A percentile compares a stretch with the other conserved stretches of the same genome.
phyloP scores from a whole-genome alignment of 1,140 invertebrate species.

The Zaprionus ornatus region DNA sequence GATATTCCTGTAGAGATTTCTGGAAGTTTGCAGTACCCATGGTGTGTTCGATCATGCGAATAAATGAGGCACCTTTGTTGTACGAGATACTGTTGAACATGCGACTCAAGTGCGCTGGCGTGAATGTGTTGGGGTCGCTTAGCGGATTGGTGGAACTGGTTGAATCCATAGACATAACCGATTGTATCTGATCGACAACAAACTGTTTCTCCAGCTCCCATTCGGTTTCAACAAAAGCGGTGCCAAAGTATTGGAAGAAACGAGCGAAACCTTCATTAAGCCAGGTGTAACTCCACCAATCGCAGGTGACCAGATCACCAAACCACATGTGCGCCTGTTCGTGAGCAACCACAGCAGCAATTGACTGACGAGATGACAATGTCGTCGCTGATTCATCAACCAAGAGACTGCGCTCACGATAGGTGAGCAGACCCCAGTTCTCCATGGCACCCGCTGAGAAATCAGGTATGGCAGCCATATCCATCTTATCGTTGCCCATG shows the following conservation, averaged over 20 bases:
- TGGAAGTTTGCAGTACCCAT: conserved; percentile 87
- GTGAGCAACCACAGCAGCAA: conserved; percentile 86
- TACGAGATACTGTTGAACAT: conserved; percentile 87
- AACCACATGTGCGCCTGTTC: conserved; percentile 89
- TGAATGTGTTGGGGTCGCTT: conserved; percentile 84
- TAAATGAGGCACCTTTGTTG: conserved; percentile 88
- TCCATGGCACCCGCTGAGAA: conserved; percentile 94
- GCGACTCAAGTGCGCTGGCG: conserved; percentile 84
- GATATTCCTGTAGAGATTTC: conserved; percentile 86
- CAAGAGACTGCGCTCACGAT: conserved; percentile 86
- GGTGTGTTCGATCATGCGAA: conserved; percentile 91
- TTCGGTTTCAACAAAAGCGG: conserved; percentile 84
- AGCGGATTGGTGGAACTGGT: conserved; percentile 87
- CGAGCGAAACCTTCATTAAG: conserved; percentile 89
- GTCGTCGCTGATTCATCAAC: conserved; percentile 84
- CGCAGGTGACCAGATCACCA: conserved; percentile 88
- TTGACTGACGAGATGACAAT: conserved; percentile 84
- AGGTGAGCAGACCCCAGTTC: conserved; percentile 90
- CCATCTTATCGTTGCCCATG: conserved; percentile 86
- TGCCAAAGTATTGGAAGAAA: conserved; percentile 89
- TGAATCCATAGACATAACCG: conserved; percentile 87
- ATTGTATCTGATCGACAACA: conserved; percentile 87
- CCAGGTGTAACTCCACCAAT: conserved; percentile 89
- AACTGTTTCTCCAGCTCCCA: conserved; percentile 86
- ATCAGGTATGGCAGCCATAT: conserved; percentile 91